phyloP scores from a whole-genome alignment of 2,113 vertebrate species.

The Salvelinus fontinalis region DNA sequence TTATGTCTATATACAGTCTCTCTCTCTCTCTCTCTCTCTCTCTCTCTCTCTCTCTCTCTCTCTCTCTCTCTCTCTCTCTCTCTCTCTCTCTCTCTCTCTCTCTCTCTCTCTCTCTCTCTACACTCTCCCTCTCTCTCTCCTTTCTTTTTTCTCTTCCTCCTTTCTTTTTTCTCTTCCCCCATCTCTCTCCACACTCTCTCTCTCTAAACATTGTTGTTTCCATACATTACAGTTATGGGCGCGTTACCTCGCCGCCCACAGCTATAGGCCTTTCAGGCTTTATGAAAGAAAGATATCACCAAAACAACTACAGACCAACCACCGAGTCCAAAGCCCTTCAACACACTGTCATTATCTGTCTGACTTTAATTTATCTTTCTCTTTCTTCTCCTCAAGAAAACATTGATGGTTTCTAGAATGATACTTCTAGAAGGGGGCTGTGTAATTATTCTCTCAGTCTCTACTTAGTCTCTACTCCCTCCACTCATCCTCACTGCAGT shows the following conservation, averaged over 20 bases:
- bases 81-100: constrained; percentile 8
- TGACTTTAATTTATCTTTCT: constrained; percentile 50
- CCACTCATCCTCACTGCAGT: constrained; percentile 66
- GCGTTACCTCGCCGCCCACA: constrained; percentile 37
- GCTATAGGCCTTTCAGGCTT: constrained; percentile 33
- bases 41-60: too few species aligned
- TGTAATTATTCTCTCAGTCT: constrained; percentile 71
- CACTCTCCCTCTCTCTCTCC: not conserved
- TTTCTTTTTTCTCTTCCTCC: not conserved
- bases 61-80: too few species aligned
- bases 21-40: too few species aligned
- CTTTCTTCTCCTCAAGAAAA: constrained; percentile 58
- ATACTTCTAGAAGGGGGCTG: constrained; percentile 69
- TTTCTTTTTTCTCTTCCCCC: not conserved
- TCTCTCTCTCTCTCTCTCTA: constrained; percentile 10
- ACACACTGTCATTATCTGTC: constrained; percentile 69
- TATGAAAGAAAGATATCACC: constrained; percentile 67
- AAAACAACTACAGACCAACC: constrained; percentile 62
- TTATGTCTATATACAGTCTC: too few species aligned
- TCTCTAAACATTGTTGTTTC: not conserved
- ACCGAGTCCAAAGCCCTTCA: constrained; percentile 17
- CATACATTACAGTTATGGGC: constrained; percentile 27
- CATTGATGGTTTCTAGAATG: constrained; percentile 56
- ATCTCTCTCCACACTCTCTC: not conserved
- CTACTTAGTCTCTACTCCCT: constrained; percentile 23